Evolutionary conservation across 2,888 invertebrate species (phyloP).

Genomic region (Nephrotoma appendiculata): DNA sequence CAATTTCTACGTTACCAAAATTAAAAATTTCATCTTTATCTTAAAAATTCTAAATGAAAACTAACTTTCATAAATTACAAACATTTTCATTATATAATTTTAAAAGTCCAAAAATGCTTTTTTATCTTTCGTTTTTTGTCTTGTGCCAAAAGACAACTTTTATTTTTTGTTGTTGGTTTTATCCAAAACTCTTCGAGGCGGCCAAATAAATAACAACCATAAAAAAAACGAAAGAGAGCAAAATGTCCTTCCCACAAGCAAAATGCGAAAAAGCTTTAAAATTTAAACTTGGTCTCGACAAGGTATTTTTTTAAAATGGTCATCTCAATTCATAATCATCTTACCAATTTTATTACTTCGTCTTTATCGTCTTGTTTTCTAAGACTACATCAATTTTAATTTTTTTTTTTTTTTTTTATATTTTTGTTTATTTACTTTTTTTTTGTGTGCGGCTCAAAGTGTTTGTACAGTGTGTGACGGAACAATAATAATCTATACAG

Average conservation of each 20-base stretch:
- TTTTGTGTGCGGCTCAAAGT: background rate
- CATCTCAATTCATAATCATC: background rate
- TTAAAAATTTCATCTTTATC: background rate
- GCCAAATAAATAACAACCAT: background rate
- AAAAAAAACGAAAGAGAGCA: background rate
- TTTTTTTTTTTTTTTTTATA: background rate
- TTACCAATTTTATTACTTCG: background rate
- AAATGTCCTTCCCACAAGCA: background rate
- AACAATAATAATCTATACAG: no score
- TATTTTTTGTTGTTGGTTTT: background rate
- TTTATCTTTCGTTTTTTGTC: background rate
- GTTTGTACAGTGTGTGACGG: background rate
- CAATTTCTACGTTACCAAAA: background rate
- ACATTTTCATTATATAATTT: background rate
- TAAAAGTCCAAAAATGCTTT: background rate
- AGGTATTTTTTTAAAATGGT: background rate
- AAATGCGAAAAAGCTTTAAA: background rate
- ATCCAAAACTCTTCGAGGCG: background rate
- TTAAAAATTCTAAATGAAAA: background rate
- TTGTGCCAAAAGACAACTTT: background rate
- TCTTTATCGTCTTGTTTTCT: background rate
- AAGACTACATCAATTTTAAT: no score
- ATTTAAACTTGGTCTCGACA: background rate
- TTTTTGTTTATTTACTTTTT: background rate
- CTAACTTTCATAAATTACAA: background rate